Base-by-base conservation (phyloP, 2,888 invertebrate genomes). In the Epinotia nisella region DNA sequence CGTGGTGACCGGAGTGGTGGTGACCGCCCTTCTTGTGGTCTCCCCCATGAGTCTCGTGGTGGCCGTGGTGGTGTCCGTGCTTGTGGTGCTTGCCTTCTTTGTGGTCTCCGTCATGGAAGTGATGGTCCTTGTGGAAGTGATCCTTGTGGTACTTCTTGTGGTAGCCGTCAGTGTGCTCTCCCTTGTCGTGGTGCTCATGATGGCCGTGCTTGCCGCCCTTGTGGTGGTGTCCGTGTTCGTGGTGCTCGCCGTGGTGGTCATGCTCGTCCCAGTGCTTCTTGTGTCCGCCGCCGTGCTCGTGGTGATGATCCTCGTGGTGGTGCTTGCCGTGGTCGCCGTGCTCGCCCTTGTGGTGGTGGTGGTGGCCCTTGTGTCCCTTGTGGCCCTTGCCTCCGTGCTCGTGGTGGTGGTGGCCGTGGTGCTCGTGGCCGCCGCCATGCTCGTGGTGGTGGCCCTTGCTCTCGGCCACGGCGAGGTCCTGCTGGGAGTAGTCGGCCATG, bases 91-190 rank as follows among this genome's bases (percentile, higher is more conserved):
- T 96, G 74, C 97, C 97, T 59, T 96, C 96, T 83, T 97, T 95
- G 87, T 97, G 96, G 85, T 96, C 96, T 82, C 97, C 97, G 83
- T 97, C 97, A 86, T 97, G 97, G 94, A 97, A 97, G 93, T 97
- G 97, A 85, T 97, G 97, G 83, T 97, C 96, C 92, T 97, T 97
- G 86, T 97, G 96, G 91, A 96, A 97, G 88, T 97, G 97, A 81
- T 97, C 97, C 88, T 97, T 97, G 90, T 97, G 96, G 82, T 96
- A 95, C 82, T 97, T 97, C 91, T 97, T 96, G 87, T 97, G 97
- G 89, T 96, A 97, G 9, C 97, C 97, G 79, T 96, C 95, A 70
- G 95, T 95, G 81, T 97, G 96, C 81, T 97, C 96, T 0, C 97
- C 97, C 85, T 97, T 97, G 83, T 97, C 97, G 88, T 97, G 97